Base-by-base conservation (phyloP, 2,113 vertebrate genomes). In the Crotalus horridus region DNA sequence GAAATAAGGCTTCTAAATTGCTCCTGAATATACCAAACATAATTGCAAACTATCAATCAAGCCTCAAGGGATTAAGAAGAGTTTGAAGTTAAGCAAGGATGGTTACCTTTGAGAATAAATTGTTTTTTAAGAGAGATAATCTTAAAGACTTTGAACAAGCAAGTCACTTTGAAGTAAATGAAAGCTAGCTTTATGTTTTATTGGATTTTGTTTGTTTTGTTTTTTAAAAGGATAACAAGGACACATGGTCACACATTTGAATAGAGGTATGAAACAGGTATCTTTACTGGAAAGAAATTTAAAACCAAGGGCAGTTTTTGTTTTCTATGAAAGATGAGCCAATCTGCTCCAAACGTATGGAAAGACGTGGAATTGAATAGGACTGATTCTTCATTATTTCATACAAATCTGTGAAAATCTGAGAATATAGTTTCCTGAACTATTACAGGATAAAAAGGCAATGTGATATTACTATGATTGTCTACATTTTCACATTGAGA, bases 51-150 rank as follows among this genome's bases (percentile, higher is more conserved):
- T 97, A 96, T 91, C 93, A 95, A 86, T 97, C 89, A 93, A 90
- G 64, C 94, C 91, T 87, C 92, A 33, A 0, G 0, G 87, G 95
- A 96, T 96, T 96, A 96, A 96, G 91, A 1, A 93, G 85, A 92
- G 90, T 92, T 96, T 95, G 92, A 74, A 93, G 94, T 26, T 96
- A 96, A 97, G 90, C 89, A 94, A 96, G 92, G 93, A 93, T 96
- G 88, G 94, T 96, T 96, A 95, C 92, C 58, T 96, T 95, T 93
- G 94, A 97, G 93, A 96, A 96, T 95, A 95, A 96, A 96, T 91
- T 96, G 39, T 93, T 95, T 95, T 95, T 93, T 96, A 90, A 95
- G 95, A 96, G 95, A 96, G 94, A 93, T 92, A 92, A 88, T 95
- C 94, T 94, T 87, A 95, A 95, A 96, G 95, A 94, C 90, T 97